Conservation (phyloP, 2,888 invertebrate genomes). For the Tipula vernalis region DNA sequence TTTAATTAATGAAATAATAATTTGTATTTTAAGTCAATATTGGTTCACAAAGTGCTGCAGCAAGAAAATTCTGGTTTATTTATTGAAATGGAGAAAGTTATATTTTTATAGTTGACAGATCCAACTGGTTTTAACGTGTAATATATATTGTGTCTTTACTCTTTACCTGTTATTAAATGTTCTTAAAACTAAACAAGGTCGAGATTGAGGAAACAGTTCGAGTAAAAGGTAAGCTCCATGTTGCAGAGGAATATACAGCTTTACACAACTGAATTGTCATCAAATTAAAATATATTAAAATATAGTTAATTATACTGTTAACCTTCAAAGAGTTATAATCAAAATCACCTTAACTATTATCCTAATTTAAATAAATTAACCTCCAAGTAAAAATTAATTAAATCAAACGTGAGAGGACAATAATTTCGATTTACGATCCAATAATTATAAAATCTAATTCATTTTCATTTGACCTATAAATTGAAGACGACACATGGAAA, state of each 20-base stretch:
- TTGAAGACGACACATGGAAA: background rate
- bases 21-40: background rate
- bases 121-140: background rate
- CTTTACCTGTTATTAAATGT: background rate
- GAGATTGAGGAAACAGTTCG: background rate
- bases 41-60: background rate
- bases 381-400: background rate
- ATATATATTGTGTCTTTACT: background rate
- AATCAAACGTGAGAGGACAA: background rate
- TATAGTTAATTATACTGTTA: background rate
- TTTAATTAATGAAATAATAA: background rate
- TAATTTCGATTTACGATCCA: background rate
- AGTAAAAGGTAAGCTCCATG: no score
- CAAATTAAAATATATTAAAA: no score
- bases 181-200: background rate
- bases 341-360: background rate
- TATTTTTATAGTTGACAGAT: background rate
- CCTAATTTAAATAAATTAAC: background rate
- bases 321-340: background rate
- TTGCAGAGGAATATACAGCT: no score
- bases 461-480: background rate
- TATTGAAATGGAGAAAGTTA: background rate
- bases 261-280: no score
- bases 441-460: background rate
- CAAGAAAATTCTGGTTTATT: background rate